phyloP scores from a whole-genome alignment of 1,140 invertebrate species.

The Eufriesea mexicana region DNA sequence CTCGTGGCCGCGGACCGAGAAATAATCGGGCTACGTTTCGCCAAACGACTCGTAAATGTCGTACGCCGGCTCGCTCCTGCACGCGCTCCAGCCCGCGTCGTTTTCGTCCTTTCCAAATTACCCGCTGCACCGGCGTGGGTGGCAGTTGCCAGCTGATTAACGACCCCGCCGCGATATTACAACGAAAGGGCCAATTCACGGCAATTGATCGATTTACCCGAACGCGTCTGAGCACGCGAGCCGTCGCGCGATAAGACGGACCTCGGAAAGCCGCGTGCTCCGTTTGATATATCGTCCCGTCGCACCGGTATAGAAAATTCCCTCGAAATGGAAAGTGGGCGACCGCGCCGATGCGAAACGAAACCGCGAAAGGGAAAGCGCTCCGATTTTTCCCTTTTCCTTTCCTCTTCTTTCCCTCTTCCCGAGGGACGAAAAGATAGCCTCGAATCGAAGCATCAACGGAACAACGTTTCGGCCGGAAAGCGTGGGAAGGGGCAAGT shows the following conservation, averaged over 20 bases:
- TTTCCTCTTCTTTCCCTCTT: neutral
- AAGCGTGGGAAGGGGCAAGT: constrained; percentile 5
- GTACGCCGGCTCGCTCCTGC: neutral
- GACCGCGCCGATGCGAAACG: neutral
- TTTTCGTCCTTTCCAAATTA: constrained; percentile 1
- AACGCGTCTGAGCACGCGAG: constrained; percentile 49
- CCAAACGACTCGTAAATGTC: neutral
- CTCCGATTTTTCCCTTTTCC: neutral
- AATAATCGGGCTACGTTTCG: constrained; percentile 6
- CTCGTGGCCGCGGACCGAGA: neutral
- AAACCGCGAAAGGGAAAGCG: constrained; percentile 14
- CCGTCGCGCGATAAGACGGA: constrained; percentile 21
- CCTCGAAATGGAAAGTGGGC: constrained; percentile 36
- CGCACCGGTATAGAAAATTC: neutral
- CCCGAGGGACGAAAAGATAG: no score
- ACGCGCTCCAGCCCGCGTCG: neutral
- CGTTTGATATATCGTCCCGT: neutral
- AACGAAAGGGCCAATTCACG: constrained; percentile 42
- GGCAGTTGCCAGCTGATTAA: constrained; percentile 46
- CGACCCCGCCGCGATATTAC: constrained; percentile 34
- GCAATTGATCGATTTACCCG: constrained; percentile 50
- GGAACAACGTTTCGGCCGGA: no score
- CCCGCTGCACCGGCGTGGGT: neutral
- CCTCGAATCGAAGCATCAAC: no score
- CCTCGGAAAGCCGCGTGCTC: constrained; percentile 5